Conservation (phyloP, 2,888 invertebrate genomes). For the Harpalus rufipes region DNA sequence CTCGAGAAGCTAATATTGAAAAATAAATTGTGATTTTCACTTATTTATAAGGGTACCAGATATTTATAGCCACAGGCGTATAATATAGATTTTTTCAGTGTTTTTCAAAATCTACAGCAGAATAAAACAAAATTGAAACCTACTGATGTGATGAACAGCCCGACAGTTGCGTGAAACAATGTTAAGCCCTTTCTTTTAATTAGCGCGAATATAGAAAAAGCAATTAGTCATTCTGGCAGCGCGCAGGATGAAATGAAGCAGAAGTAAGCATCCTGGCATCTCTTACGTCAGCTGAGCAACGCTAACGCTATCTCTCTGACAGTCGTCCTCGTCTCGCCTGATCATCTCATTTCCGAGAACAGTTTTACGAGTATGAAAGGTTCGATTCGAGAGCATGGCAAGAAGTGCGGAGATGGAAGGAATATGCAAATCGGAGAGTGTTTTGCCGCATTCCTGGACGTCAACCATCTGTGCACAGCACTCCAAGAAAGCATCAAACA, state of each 20-base stretch:
- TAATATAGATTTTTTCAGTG: too few relatives aligned
- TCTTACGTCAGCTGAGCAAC: background rate
- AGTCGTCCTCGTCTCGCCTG: slow-evolving; percentile 10
- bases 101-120: too few relatives aligned
- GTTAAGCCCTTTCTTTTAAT: slow-evolving; percentile 24
- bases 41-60: too few relatives aligned
- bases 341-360: slow-evolving; percentile 61
- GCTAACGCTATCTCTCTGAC: slow-evolving; percentile 4
- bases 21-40: too few relatives aligned
- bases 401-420: slow-evolving; percentile 56
- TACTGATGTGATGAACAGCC: background rate
- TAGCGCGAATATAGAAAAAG: slow-evolving; percentile 14
- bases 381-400: slow-evolving; percentile 52
- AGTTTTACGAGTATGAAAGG: slow-evolving; percentile 61
- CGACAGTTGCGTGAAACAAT: background rate
- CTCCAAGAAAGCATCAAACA: background rate
- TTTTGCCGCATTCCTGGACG: slow-evolving; percentile 66
- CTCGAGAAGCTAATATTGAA: too few relatives aligned
- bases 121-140: background rate
- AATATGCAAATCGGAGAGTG: slow-evolving; percentile 65
- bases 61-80: too few relatives aligned
- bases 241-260: slow-evolving; percentile 5
- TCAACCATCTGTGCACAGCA: slow-evolving; percentile 60
- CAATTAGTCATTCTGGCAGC: slow-evolving; percentile 17
- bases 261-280: slow-evolving; percentile 14